Base-by-base conservation (phyloP, 2,797 vertebrate genomes). In the Anniella stebbinsi region DNA sequence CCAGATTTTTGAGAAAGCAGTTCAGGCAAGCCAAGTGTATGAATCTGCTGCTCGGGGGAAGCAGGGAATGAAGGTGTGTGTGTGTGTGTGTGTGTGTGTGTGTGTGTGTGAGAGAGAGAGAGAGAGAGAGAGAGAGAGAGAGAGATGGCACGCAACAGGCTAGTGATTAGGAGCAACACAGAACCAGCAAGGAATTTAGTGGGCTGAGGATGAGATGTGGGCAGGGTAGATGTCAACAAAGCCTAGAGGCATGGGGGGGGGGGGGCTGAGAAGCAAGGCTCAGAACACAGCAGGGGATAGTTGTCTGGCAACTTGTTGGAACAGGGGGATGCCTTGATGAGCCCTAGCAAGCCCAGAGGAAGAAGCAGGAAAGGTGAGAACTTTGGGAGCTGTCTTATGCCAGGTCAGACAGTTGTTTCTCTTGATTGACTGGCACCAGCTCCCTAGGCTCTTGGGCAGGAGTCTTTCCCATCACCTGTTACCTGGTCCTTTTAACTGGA, bases 121-220 rank as follows among this genome's bases (percentile, higher is more conserved):
- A n/a, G 45, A 45, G 45, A 45, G 38, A n/a, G 28, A 41, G 73
- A 23, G 73, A 18, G 21, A 63, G 33, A 38, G 51, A 36, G 54
- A 38, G 66, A 73, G 23, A n/a, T 4, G 23, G 41, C 12, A 69
- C 51, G 57, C 36, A 38, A 5, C 25, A 41, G 28, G 66, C 23
- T 67, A 28, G 33, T 28, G 38, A 78, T 84, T 75, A 41, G 72
- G 18, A 69, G 75, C 21, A 81, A 15, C 33, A 81, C 36, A 36
- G 41, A 82, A 33, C 12, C 63, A 78, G 36, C 63, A 70, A 38
- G 88, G 73, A 67, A 89, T 70, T 80, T 72, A 45, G 38, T 90
- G 21, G 48, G 48, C 18, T 25, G 18, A 45, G 28, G 63, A 36
- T 69, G 69, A 84, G 36, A 30, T 67, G 57, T 67, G 25, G 89